Conservation (phyloP, 2,888 invertebrate species). For the Seladonia tumulorum region DNA sequence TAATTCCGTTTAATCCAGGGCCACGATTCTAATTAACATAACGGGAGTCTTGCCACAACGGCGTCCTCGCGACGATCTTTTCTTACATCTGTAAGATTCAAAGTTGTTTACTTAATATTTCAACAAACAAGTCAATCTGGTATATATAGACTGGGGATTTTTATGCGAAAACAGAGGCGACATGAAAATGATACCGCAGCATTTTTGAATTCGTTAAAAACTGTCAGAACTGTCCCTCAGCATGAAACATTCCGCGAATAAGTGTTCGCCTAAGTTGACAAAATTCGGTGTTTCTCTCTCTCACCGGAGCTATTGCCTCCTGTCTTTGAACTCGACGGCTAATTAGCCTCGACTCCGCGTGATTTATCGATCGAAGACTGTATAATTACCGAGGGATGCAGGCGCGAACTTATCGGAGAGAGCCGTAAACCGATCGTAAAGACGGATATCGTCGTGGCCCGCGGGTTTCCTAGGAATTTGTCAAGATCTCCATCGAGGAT, state of each 20-base stretch:
- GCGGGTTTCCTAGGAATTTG: constrained; percentile 36
- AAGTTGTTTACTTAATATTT: neutral
- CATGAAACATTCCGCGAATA: constrained; percentile 11
- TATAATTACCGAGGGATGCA: constrained; percentile 12
- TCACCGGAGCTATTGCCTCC: neutral
- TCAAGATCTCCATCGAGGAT: constrained; percentile 31
- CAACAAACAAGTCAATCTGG: neutral
- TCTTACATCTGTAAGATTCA: neutral
- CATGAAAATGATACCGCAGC: neutral
- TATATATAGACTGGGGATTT: neutral
- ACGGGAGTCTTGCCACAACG: constrained; percentile 50
- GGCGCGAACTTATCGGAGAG: neutral
- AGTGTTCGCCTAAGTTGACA: constrained; percentile 25
- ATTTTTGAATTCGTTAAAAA: too few species aligned
- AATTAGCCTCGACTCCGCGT: constrained; percentile 23
- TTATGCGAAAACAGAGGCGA: neutral
- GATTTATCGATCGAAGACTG: constrained; percentile 27
- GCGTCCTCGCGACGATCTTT: constrained; percentile 12
- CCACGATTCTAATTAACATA: constrained; percentile 58
- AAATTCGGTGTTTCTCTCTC: neutral
- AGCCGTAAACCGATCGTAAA: constrained; percentile 24
- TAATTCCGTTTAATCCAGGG: constrained; percentile 50
- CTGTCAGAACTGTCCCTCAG: too few species aligned
- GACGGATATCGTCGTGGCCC: constrained; percentile 14
- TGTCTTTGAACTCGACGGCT: neutral